Percentiles rank a stretch among this genome's conserved stretches.
These are phyloP conservation scores for Anabas testudineus DNA, from an alignment of 2,797 vertebrate genomes.

Conservation along the genomic window DNA sequence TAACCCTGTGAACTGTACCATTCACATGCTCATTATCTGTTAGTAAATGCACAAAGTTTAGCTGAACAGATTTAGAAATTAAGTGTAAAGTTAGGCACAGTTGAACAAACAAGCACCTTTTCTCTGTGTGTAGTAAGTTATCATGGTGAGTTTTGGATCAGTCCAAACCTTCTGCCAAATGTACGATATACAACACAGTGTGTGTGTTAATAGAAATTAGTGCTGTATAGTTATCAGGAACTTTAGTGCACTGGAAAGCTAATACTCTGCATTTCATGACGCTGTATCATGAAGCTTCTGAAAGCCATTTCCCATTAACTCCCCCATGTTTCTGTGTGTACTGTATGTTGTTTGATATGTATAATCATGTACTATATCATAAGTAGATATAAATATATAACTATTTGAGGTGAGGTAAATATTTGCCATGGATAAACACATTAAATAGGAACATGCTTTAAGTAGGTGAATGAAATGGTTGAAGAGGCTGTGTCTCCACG, in stretches of 20 bases:
- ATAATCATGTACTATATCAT: constrained; percentile 80
- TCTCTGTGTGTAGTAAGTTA: constrained; percentile 52
- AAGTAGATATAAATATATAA: constrained; percentile 73
- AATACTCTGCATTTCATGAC: constrained; percentile 35
- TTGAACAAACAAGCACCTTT: constrained; percentile 57
- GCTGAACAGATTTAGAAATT: constrained; percentile 34
- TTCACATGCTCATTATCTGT: constrained; percentile 51
- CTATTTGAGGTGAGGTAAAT: constrained; percentile 63
- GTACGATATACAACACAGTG: constrained; percentile 62
- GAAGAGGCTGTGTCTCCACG: constrained; percentile 69
- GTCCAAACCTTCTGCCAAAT: constrained; percentile 55
- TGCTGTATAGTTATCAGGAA: constrained; percentile 67
- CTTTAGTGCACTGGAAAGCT: constrained; percentile 34
- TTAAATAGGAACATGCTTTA: constrained; percentile 59
- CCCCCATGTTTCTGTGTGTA: constrained; percentile 49
- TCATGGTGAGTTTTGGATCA: constrained; percentile 57
- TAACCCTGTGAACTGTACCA: constrained; percentile 52
- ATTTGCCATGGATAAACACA: constrained; percentile 71
- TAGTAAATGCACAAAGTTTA: constrained; percentile 55
- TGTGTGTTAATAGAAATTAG: constrained; percentile 53
- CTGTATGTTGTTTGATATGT: constrained; percentile 79
- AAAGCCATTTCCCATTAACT: constrained; percentile 52
- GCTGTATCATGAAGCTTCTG: constrained; percentile 72
- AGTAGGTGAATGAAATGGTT: constrained; percentile 44
- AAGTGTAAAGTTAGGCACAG: constrained; percentile 46